phyloP scores from a whole-genome alignment of 2,113 vertebrate genomes.

The Atherinomorus stipes region DNA sequence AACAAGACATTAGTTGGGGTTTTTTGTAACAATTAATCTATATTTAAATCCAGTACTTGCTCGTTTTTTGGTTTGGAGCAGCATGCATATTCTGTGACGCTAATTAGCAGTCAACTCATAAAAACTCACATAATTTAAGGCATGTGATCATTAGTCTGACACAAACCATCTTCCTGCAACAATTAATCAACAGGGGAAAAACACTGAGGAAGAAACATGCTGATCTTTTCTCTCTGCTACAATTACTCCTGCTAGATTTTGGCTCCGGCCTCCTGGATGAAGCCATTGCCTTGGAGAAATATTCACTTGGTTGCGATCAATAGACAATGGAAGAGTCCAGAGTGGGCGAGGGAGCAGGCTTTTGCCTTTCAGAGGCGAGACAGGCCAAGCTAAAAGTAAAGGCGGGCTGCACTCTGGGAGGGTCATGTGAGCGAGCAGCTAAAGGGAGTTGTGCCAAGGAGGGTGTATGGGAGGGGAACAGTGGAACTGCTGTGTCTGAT shows the following conservation, averaged over 20 bases:
- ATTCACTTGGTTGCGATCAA: conserved; percentile 58
- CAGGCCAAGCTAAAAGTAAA: conserved; percentile 61
- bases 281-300: conserved; percentile 14
- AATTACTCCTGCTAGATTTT: conserved; percentile 44
- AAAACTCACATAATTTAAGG: too few relatives aligned
- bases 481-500: conserved; percentile 76
- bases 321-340: conserved; percentile 63
- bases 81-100: too few relatives aligned
- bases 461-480: conserved; percentile 69
- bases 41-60: too few relatives aligned
- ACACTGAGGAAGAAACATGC: conserved; percentile 33
- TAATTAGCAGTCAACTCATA: too few relatives aligned
- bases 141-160: too few relatives aligned
- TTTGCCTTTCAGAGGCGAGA: conserved; percentile 63
- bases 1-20: too few relatives aligned
- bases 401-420: conserved; percentile 57
- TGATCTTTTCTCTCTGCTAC: conserved; percentile 16
- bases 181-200: conserved; percentile 15
- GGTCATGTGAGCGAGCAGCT: conserved; percentile 74
- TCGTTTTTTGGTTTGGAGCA: too few relatives aligned
- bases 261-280: conserved; percentile 8
- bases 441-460: conserved; percentile 62
- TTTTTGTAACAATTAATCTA: too few relatives aligned
- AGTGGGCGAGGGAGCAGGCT: conserved; percentile 62
- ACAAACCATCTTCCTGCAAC: too few relatives aligned